Percentiles rank a stretch among this genome's conserved stretches.
Evolutionary conservation across 2,113 vertebrate genomes (phyloP).

Genomic region (Xenopus laevis): DNA sequence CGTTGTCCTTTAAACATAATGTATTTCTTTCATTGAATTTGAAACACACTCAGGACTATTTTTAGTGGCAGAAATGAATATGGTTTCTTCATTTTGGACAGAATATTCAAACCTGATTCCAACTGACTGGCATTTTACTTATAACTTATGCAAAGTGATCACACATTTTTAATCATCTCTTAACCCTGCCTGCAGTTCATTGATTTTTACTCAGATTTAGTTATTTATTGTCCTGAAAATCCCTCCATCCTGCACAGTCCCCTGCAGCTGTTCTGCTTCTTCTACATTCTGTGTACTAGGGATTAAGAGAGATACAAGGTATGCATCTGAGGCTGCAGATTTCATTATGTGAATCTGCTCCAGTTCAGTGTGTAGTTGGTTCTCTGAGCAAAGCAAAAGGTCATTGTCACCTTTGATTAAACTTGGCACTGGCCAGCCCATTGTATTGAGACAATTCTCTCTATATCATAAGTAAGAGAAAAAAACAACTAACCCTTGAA

Average conservation of each 20-base stretch:
- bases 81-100: no score
- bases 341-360: background rate
- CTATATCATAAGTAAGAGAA: no score
- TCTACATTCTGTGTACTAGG: background rate
- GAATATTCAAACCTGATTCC: no score
- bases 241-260: background rate
- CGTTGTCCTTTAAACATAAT: no score
- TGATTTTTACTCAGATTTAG: slow-evolving; percentile 21
- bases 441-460: no score
- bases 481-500: no score
- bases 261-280: slow-evolving; percentile 9
- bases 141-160: background rate
- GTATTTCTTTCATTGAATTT: no score
- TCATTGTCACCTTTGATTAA: background rate
- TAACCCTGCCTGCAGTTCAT: background rate
- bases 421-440: no score
- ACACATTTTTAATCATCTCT: background rate
- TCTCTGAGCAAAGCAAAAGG: background rate
- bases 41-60: no score
- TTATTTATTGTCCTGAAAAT: slow-evolving; percentile 14
- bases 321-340: background rate
- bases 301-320: background rate
- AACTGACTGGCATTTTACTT: no score
- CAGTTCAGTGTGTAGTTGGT: background rate
- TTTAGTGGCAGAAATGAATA: no score